Evolutionary conservation across 92 coral and sea anemone species (phyloP), one percentile per base, ranked within the genome.

Genomic region (Plumapathes pennacea): DNA sequence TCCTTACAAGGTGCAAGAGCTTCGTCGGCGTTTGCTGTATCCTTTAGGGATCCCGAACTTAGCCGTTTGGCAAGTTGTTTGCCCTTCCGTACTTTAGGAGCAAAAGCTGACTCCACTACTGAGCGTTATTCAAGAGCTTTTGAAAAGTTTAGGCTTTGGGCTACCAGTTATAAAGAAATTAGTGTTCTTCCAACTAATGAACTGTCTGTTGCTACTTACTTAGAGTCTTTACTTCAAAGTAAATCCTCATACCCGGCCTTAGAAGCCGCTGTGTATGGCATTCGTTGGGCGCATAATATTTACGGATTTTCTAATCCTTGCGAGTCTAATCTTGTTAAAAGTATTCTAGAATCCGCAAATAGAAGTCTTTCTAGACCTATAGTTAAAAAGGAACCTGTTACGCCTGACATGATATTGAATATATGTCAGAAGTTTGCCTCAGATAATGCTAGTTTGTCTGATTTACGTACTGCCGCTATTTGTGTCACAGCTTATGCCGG

Each of bases 111-210:
- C 1, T 24, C 46, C 4, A 57, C 76, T 0, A 64, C 44, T 23
- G 85, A 70, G 24, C 62, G 57, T 17, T 83, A 76, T 57, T 83
- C 76, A 1, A 62, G 80, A 69, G 84, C 71, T 8, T 83, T 69
- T 37, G 50, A 44, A 0, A 39, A 46, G 55, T 83, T 70, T 38
- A 68, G 64, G 39, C 6, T 31, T 11, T 83, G 72, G 89, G 29
- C 89, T 33, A 3, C 60, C 5, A 14, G 25, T 24, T 69, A 59
- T 33, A 49, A 39, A 3, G 75, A 76, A 31, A 27, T 77, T 10
- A 22, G 15, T 14, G 38, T 32, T 24, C 37, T 83, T 5, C 85
- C 85, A 18, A 38, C 64, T 0, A 51, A 37, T 17, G n/a, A 14
- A 9, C 2, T 53, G 10, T 11, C 63, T 14, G 89, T 75, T 15